phyloP scores from a whole-genome alignment of 2,888 invertebrate species.

The Ophonus ardosiacus region DNA sequence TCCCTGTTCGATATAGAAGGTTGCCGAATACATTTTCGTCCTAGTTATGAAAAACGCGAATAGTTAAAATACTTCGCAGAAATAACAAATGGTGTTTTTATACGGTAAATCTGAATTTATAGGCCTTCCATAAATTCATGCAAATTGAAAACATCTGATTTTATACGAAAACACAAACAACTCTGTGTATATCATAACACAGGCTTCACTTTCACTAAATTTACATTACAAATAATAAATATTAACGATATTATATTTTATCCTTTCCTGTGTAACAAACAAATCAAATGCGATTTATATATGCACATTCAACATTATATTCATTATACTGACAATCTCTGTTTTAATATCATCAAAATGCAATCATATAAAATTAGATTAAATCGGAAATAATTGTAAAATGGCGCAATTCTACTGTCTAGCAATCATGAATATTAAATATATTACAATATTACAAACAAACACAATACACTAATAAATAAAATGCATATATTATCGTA shows the following conservation, averaged over 20 bases:
- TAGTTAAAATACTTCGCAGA: neutral
- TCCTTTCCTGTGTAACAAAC: neutral
- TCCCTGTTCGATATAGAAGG: neutral
- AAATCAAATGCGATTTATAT: neutral
- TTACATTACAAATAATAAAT: slow-evolving; percentile 11
- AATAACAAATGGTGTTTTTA: slow-evolving; percentile 24
- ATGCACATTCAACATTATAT: neutral
- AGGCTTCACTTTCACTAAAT: neutral
- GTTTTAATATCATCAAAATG: slow-evolving; percentile 14
- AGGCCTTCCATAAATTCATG: slow-evolving; percentile 6
- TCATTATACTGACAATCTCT: neutral
- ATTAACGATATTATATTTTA: neutral
- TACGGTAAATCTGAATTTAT: slow-evolving; percentile 14
- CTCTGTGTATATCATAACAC: neutral
- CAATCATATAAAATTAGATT: slow-evolving; percentile 18
- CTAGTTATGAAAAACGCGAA: neutral
- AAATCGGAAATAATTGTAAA: slow-evolving; percentile 10
- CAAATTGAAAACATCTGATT: slow-evolving; percentile 37
- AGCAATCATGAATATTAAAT: slow-evolving; percentile 5
- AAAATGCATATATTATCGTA: too few relatives aligned
- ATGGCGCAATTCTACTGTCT: neutral
- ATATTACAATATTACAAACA: neutral
- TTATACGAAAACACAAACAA: slow-evolving; percentile 33
- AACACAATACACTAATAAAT: too few relatives aligned
- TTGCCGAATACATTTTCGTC: neutral